Conservation (phyloP, 2,888 invertebrate genomes). For the Clepsis dumicolana region DNA sequence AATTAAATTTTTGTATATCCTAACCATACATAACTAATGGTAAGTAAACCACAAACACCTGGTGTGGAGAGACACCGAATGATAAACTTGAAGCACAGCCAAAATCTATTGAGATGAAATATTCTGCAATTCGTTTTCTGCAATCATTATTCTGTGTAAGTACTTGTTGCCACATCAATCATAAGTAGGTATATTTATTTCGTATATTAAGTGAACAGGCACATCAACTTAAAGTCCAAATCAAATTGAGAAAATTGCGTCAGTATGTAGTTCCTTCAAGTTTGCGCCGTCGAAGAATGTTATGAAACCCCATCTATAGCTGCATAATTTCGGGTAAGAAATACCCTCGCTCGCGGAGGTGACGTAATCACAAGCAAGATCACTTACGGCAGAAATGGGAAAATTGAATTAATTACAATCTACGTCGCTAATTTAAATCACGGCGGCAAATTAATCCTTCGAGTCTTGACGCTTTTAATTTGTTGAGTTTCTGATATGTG, state of each 20-base stretch:
- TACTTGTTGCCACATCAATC: too few species aligned
- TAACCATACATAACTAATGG: too few species aligned
- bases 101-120: too few species aligned
- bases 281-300: neutral
- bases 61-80: too few species aligned
- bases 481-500: slow-evolving; percentile 29
- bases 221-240: too few species aligned
- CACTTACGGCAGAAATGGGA: slow-evolving; percentile 41
- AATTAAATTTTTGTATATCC: neutral
- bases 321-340: neutral
- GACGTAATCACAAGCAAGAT: slow-evolving; percentile 38
- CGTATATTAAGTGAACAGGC: too few species aligned
- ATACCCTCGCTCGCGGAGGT: slow-evolving; percentile 12
- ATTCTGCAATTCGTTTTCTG: too few species aligned
- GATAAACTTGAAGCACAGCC: too few species aligned
- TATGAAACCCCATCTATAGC: neutral
- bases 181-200: too few species aligned
- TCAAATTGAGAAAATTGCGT: neutral
- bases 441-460: slow-evolving; percentile 38
- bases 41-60: too few species aligned
- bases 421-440: slow-evolving; percentile 40
- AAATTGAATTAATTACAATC: slow-evolving; percentile 42
- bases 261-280: neutral
- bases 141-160: too few species aligned
- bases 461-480: slow-evolving; percentile 35